phyloP scores from a whole-genome alignment of 1,140 invertebrate genomes.

The Coenobita brevimanus region DNA sequence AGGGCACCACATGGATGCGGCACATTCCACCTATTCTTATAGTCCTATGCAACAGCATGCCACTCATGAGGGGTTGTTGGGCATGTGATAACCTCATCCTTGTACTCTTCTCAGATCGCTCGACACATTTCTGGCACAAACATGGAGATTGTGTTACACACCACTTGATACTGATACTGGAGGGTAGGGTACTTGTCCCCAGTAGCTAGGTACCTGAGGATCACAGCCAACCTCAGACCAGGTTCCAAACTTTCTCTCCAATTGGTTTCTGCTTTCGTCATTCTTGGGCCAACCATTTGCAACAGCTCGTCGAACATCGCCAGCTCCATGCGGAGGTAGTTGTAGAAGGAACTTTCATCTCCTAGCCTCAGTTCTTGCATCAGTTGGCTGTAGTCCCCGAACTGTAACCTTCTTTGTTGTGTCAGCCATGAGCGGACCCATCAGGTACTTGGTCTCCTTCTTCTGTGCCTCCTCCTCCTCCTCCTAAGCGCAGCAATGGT shows the following conservation, averaged over 20 bases:
- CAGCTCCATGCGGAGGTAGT: too few relatives aligned
- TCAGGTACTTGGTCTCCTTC: too few relatives aligned
- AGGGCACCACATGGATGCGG: not conserved
- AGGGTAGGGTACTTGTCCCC: not conserved
- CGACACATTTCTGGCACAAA: not conserved
- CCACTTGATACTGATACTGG: not conserved
- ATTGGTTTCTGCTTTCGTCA: too few relatives aligned
- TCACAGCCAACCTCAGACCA: not conserved
- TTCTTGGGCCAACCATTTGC: too few relatives aligned
- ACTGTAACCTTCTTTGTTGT: too few relatives aligned
- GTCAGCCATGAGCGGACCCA: too few relatives aligned
- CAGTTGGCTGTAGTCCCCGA: too few relatives aligned
- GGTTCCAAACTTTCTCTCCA: not conserved
- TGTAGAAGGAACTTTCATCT: slow-evolving; percentile 29
- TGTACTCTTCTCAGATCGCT: not conserved
- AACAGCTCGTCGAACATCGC: too few relatives aligned
- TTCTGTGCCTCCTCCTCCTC: too few relatives aligned
- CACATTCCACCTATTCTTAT: not conserved
- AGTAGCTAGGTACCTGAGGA: not conserved
- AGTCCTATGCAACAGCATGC: not conserved
- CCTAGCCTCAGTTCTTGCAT: slow-evolving; percentile 5
- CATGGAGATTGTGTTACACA: not conserved
- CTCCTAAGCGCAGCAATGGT: too few relatives aligned
- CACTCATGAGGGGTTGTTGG: slow-evolving; percentile 7
- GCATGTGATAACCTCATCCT: not conserved